These are phyloP conservation scores for Cheirogaleus major DNA, from an alignment of 2,797 vertebrate genomes.

Conservation along the genomic window DNA sequence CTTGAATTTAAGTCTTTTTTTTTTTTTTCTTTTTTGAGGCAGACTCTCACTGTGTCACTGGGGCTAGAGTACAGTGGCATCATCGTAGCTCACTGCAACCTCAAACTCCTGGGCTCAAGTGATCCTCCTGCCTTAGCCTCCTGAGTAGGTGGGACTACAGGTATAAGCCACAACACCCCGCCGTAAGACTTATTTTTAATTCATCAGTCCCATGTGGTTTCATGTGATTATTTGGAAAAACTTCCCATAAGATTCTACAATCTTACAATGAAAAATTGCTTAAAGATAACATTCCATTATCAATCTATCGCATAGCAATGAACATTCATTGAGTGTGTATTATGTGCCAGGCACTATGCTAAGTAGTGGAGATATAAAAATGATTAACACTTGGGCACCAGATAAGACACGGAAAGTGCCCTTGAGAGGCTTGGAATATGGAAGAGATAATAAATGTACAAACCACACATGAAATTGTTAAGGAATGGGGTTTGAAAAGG, in stretches of 20 bases:
- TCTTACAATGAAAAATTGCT: conserved; percentile 5
- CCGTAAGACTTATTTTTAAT: not conserved
- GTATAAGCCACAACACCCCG: too few relatives aligned
- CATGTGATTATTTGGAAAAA: conserved; percentile 1
- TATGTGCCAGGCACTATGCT: not conserved
- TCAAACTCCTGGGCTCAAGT: too few relatives aligned
- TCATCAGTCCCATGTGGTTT: not conserved
- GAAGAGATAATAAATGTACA: not conserved
- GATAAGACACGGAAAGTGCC: not conserved
- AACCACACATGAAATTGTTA: not conserved
- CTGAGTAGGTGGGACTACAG: too few relatives aligned
- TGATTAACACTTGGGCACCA: not conserved
- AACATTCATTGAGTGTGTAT: not conserved
- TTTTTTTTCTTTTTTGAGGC: too few relatives aligned
- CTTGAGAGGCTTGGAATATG: not conserved
- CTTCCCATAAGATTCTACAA: not conserved
- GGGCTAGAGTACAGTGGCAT: too few relatives aligned
- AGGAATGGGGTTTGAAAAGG: not conserved
- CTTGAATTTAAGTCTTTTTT: not conserved
- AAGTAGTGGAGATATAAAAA: not conserved
- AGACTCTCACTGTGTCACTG: too few relatives aligned
- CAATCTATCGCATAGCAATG: not conserved
- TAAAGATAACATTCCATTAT: not conserved
- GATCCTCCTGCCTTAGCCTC: too few relatives aligned
- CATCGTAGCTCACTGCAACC: too few relatives aligned